Evolutionary conservation across 2,888 invertebrate genomes (phyloP), one percentile per base, ranked within the genome.

Genomic region (Limnephilus auricula): DNA sequence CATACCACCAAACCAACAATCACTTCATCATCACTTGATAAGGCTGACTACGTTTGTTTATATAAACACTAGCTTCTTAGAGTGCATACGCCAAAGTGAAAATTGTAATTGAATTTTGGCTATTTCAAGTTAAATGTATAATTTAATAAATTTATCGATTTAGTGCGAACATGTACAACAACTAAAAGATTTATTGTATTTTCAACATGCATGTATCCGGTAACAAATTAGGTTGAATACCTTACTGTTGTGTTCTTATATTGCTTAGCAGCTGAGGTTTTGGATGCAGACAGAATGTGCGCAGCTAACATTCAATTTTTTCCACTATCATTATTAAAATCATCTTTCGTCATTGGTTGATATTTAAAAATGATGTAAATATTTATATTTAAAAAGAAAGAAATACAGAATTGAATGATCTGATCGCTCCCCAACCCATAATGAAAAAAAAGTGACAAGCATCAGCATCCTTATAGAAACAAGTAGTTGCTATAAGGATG

Each of bases 1-100:
- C 90, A 88, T 82, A 92, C 91, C 92, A 92, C 92, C 92, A 92
- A 92, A 92, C 89, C 84, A 92, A 65, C 50, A 65, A 15, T 5
- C 50, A 89, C 89, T 91, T 83, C 91, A 89, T 89, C 91, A 91
- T 92, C 89, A 89, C 91, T 92, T 88, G n/a, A 91, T 91, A 92
- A 92, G 92, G 92, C 92, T 92, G 92, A 92, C 88, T 92, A 92
- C 92, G 92, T 90, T 88, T 91, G 90, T 91, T 90, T 91, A 92
- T 92, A 90, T 88, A 37, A 89, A 79, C 50, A 88, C 50, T 40
- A 79, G 80, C 80, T 82, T 87, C 89, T 90, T 90, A 92, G 87
- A 85, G 32, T 82, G 86, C 83, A 90, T 88, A 80, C 45, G 50
- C 50, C n/a, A 6, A n/a, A 6, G 9, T 65, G 25, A 65, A 65